These are phyloP conservation scores for Lepas anatifera DNA, from an alignment of 2,888 invertebrate genomes.

Conservation along the genomic window DNA sequence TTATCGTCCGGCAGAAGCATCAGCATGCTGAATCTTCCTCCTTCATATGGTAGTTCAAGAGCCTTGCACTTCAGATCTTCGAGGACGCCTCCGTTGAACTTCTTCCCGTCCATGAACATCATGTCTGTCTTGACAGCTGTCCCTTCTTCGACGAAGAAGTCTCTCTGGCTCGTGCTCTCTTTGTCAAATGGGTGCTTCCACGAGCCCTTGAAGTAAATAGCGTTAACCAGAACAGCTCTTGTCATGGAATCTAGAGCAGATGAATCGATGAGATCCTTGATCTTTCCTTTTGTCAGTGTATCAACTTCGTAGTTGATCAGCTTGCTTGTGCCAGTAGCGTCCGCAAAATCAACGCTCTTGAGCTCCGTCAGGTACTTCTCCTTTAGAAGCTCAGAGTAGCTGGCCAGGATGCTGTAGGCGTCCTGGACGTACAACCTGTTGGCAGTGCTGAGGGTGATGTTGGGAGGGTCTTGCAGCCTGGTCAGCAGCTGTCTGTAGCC, in stretches of 20 bases:
- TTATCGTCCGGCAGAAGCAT: constrained; percentile 56
- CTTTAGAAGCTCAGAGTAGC: constrained; percentile 39
- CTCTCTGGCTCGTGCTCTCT: constrained; percentile 53
- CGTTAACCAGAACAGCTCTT: constrained; percentile 63
- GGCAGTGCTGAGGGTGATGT: constrained; percentile 60
- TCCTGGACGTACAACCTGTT: constrained; percentile 61
- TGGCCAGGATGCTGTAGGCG: constrained; percentile 44
- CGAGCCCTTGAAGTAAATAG: constrained; percentile 71
- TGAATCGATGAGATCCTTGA: constrained; percentile 50
- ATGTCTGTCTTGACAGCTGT: constrained; percentile 60
- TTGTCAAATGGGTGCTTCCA: constrained; percentile 61
- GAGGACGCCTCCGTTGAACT: constrained; percentile 41
- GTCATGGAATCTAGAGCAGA: constrained; percentile 45
- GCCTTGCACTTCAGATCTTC: constrained; percentile 57
- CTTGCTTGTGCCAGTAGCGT: constrained; percentile 46
- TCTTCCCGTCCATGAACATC: constrained; percentile 41
- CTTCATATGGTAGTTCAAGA: constrained; percentile 63
- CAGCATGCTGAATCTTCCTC: no score
- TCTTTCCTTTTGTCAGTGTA: constrained; percentile 58
- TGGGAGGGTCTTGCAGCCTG: constrained; percentile 12
- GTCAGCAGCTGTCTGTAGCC: not conserved
- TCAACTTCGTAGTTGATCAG: constrained; percentile 67
- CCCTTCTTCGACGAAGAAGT: constrained; percentile 59
- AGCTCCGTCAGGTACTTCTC: constrained; percentile 46
- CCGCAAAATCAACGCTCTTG: no score